Evolutionary conservation across 2,113 vertebrate species (phyloP).

Genomic region (Tyto alba): DNA sequence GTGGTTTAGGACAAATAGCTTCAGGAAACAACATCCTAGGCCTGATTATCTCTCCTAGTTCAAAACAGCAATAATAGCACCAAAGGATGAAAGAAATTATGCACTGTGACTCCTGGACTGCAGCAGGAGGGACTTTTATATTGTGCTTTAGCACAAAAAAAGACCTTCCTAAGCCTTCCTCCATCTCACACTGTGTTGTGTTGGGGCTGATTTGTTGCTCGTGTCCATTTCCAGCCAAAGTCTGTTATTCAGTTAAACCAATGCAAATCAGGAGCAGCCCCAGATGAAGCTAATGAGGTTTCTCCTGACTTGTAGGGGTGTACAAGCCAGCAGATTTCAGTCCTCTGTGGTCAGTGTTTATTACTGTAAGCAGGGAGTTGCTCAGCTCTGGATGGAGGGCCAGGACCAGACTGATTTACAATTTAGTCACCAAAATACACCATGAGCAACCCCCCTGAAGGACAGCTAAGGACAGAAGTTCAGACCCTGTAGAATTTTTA

Average conservation of each 20-base stretch:
- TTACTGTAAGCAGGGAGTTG: background rate
- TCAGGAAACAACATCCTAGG: background rate
- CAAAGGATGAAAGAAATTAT: background rate
- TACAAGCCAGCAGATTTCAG: background rate
- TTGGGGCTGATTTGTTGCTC: background rate
- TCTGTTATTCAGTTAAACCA: conserved; percentile 54
- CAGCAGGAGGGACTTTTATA: background rate
- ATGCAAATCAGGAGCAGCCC: conserved; percentile 49
- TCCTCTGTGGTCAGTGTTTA: background rate
- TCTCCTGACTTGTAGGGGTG: background rate
- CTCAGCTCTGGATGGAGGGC: background rate
- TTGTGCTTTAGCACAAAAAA: background rate
- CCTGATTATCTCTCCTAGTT: background rate
- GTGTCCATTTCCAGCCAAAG: background rate
- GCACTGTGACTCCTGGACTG: background rate
- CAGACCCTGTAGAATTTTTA: background rate
- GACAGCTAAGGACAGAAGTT: background rate
- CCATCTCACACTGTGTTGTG: background rate
- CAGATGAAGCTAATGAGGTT: background rate
- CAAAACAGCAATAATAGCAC: background rate
- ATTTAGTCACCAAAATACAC: background rate
- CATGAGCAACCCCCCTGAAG: background rate
- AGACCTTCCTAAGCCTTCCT: background rate
- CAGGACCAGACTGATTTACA: background rate
- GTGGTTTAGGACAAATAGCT: background rate